Base-by-base conservation (phyloP, 2,113 vertebrate species). In the Deroptyus accipitrinus region DNA sequence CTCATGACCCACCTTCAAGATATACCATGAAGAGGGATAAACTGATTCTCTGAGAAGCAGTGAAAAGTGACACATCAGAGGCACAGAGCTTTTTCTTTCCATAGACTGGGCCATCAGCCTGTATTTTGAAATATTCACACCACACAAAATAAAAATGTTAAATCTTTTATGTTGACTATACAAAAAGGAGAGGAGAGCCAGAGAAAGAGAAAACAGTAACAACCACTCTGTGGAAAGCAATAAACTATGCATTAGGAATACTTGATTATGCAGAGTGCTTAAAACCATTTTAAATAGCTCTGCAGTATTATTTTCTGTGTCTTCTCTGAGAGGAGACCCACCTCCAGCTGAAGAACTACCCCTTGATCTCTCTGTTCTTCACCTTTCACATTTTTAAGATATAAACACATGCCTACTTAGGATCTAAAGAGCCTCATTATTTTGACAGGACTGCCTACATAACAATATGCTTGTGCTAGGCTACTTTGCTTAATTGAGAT, bases 11-110 rank as follows among this genome's bases (percentile, higher is more conserved):
- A 68, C 28, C 64, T 44, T 48, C 64, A 81, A 57, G 28, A 20
- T 22, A 57, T 23, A 52, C 9, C 41, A 24, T 4, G 4, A 17
- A 62, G 30, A 79, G 13, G 39, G 23, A 87, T 51, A 75, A 86
- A 73, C 1, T 11, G 5, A 59, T 62, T 39, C 7, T 66, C 35
- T 48, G 1, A 27, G 72, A 72, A 83, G 11, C 13, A 64, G 46
- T 1, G 2, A 2, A 0, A 68, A 61, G 13, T 16, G 30, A 19
- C 15, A 35, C 3, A 51, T 7, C 0, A 4, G 33, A 91, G 22
- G 66, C 11, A 64, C 24, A 62, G 42, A 73, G 76, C 33, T 74
- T 52, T 54, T 12, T 37, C 42, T n/a, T 86, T 31, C 41, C 33
- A 27, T 0, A 66, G 52, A 28, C 28, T 30, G 62, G 42, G 52